These are phyloP conservation scores for Ommatoiulus sabulosus DNA, from an alignment of 2,888 invertebrate species.

Conservation along the genomic window DNA sequence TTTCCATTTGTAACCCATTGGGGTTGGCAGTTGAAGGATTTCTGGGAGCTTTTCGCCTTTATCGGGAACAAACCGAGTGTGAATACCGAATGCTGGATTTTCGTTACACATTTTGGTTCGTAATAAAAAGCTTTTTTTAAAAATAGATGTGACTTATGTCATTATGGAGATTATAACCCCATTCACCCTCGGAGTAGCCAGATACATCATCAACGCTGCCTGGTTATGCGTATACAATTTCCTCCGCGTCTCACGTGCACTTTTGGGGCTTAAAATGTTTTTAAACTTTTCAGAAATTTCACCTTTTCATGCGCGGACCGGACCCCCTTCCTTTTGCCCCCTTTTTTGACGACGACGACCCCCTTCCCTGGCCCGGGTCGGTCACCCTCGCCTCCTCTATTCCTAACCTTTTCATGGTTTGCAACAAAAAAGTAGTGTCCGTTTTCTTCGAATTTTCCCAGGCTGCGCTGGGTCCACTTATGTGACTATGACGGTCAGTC, in stretches of 20 bases:
- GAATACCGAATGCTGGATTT: conserved; percentile 12
- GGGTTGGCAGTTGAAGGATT: conserved; percentile 15
- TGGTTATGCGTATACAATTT: neutral
- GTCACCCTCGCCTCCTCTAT: conserved; percentile 44
- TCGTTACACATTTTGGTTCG: conserved; percentile 20
- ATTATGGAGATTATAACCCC: conserved; percentile 34
- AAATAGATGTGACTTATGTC: conserved; percentile 34
- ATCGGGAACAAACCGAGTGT: conserved; percentile 20
- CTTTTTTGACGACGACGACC: neutral
- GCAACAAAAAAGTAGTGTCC: conserved; percentile 52
- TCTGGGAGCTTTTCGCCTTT: neutral
- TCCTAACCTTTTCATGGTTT: neutral
- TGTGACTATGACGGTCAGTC: conserved; percentile 34
- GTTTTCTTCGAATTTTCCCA: conserved; percentile 52
- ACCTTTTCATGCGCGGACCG: neutral
- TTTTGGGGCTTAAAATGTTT: conserved; percentile 28
- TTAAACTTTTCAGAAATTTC: conserved; percentile 14
- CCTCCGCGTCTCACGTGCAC: conserved; percentile 1
- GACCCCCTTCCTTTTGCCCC: conserved; percentile 46
- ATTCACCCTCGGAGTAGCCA: neutral
- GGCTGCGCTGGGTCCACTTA: conserved; percentile 25
- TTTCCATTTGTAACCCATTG: conserved; percentile 26
- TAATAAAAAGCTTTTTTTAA: conserved; percentile 7
- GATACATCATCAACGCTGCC: conserved; percentile 27
- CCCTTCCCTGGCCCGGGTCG: conserved; percentile 41